phyloP scores from a whole-genome alignment of 2,888 invertebrate genomes.

The Patella caerulea region DNA sequence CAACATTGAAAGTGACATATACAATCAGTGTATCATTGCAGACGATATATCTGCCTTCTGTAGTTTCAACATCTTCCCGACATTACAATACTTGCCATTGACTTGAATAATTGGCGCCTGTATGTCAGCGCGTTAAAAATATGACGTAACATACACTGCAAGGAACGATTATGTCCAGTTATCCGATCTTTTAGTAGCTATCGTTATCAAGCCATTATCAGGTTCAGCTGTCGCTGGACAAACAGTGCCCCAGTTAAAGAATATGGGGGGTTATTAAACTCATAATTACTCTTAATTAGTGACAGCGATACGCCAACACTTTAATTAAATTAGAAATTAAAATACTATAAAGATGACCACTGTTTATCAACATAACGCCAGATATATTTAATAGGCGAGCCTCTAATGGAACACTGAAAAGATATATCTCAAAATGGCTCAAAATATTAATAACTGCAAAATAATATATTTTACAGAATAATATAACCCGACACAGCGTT shows the following conservation, averaged over 20 bases:
- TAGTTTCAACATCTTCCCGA: too few species aligned
- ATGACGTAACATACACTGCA: not conserved
- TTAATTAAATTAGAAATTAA: slow-evolving; percentile 7
- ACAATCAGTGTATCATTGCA: not conserved
- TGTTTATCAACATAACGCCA: too few species aligned
- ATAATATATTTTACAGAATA: too few species aligned
- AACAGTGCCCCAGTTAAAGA: not conserved
- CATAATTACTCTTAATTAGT: slow-evolving; percentile 5
- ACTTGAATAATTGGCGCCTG: not conserved
- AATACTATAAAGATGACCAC: too few species aligned
- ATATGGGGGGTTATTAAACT: not conserved
- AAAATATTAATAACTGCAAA: too few species aligned
- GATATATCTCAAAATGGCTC: too few species aligned
- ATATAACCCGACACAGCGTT: too few species aligned
- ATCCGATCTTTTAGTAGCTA: not conserved
- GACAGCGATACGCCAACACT: not conserved
- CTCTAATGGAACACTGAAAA: too few species aligned
- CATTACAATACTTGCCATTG: not conserved
- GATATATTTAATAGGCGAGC: too few species aligned
- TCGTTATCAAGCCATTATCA: not conserved
- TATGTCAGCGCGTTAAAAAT: not conserved
- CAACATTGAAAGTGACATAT: not conserved
- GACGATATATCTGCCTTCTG: not conserved
- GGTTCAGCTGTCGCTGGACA: not conserved
- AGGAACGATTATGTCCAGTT: not conserved